Conservation (phyloP, 2,113 vertebrate species). For the Hypocryptadius cinnamomeus region DNA sequence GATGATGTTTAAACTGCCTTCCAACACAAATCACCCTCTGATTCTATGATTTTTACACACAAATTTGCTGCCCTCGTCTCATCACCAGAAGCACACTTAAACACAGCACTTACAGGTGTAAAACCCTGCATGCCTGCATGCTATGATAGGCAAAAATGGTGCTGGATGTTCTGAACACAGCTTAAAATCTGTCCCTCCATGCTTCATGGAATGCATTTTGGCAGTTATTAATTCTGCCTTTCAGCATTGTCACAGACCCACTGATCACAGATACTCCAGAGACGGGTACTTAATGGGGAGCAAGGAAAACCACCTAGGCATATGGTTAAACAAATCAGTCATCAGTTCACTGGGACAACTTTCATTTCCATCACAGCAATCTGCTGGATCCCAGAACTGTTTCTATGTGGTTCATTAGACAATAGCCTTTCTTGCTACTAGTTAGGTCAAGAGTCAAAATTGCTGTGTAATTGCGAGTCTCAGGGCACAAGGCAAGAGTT, state of each 20-base stretch:
- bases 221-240: not conserved
- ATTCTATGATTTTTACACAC: not conserved
- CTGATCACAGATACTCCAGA: not conserved
- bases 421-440: conserved; percentile 14
- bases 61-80: not conserved
- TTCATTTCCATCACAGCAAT: conserved; percentile 5
- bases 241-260: not conserved
- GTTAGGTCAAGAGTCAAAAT: conserved; percentile 34
- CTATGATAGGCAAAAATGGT: not conserved
- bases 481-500: conserved; percentile 9
- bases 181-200: not conserved
- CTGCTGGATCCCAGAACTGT: not conserved
- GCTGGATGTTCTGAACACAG: not conserved
- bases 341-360: not conserved
- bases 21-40: not conserved
- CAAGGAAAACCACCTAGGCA: not conserved
- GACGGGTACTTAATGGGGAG: not conserved
- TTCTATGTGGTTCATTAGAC: conserved; percentile 33
- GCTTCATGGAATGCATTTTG: not conserved
- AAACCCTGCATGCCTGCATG: not conserved
- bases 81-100: not conserved
- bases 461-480: conserved; percentile 47
- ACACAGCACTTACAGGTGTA: rapidly evolving
- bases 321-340: conserved; percentile 5
- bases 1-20: not conserved